Conservation (phyloP, 2,797 vertebrate species). For the Cuniculus paca region DNA sequence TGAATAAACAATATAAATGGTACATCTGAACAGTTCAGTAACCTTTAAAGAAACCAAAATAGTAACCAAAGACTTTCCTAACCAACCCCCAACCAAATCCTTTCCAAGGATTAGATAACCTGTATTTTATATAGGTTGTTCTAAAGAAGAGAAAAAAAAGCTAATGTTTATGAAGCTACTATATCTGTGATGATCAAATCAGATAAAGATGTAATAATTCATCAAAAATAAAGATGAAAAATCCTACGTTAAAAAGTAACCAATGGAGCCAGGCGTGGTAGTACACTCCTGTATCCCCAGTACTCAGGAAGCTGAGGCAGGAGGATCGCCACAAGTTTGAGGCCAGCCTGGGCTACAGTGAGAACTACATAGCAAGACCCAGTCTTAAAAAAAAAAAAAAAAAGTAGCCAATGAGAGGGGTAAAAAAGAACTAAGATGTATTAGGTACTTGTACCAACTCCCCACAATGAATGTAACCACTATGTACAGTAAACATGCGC, state of each 20-base stretch:
- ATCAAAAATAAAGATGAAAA: conserved; percentile 4
- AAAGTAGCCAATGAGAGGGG: neutral
- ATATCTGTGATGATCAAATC: neutral
- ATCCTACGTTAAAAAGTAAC: neutral
- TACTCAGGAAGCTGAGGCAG: too few species aligned
- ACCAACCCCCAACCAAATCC: neutral
- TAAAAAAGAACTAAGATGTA: neutral
- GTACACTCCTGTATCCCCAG: too few species aligned
- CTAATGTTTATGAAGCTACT: neutral
- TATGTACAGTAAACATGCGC: neutral
- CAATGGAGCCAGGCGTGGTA: too few species aligned
- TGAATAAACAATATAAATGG: neutral
- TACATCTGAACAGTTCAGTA: neutral
- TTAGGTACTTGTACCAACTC: neutral
- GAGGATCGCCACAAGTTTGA: too few species aligned
- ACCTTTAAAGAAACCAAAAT: conserved; percentile 9
- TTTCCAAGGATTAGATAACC: neutral
- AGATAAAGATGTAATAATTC: neutral
- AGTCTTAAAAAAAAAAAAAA: too few species aligned
- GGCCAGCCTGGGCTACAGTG: too few species aligned
- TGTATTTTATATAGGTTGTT: neutral
- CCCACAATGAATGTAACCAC: neutral
- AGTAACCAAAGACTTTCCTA: neutral
- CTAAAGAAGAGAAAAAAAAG: neutral
- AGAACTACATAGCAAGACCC: too few species aligned